phyloP scores from a whole-genome alignment of 2,888 invertebrate species.

The Drosophila yooni region DNA sequence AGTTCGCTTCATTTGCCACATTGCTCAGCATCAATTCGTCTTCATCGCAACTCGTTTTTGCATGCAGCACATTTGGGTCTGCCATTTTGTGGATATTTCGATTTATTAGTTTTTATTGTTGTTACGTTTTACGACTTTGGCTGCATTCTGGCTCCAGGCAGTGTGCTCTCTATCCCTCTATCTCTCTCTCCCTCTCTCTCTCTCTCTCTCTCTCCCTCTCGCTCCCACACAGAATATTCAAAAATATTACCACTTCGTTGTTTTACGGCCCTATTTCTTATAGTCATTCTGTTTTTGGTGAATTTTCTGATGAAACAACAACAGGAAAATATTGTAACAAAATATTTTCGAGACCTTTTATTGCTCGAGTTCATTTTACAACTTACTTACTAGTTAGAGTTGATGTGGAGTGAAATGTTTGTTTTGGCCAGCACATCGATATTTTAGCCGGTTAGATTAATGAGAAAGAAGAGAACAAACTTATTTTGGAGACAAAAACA shows the following conservation, averaged over 20 bases:
- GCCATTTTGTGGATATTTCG: slow-evolving; percentile 79
- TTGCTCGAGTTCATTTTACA: slow-evolving; percentile 62
- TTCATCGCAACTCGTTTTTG: slow-evolving; percentile 46
- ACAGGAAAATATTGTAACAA: slow-evolving; percentile 49
- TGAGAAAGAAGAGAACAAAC: not conserved
- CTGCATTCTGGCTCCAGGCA: slow-evolving; percentile 23
- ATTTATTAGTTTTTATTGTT: slow-evolving; percentile 80
- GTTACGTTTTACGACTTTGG: slow-evolving; percentile 76
- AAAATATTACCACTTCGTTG: slow-evolving; percentile 58
- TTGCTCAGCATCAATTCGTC: slow-evolving; percentile 60
- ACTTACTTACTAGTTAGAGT: slow-evolving; percentile 37
- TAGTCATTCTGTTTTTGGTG: slow-evolving; percentile 32
- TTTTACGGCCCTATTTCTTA: slow-evolving; percentile 49
- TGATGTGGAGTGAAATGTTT: not conserved
- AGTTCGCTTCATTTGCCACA: slow-evolving; percentile 65
- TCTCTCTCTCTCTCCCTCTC: slow-evolving; percentile 18
- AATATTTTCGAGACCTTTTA: slow-evolving; percentile 63
- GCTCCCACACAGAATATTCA: slow-evolving; percentile 49
- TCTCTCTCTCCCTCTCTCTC: not conserved
- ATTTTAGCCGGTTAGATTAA: not conserved
- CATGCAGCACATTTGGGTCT: slow-evolving; percentile 62
- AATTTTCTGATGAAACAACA: slow-evolving; percentile 35
- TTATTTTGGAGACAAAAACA: not conserved
- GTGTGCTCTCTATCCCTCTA: not conserved
- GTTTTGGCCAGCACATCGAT: not conserved